Conservation (phyloP, 2,113 vertebrate species). For the Pithys albifrons region DNA sequence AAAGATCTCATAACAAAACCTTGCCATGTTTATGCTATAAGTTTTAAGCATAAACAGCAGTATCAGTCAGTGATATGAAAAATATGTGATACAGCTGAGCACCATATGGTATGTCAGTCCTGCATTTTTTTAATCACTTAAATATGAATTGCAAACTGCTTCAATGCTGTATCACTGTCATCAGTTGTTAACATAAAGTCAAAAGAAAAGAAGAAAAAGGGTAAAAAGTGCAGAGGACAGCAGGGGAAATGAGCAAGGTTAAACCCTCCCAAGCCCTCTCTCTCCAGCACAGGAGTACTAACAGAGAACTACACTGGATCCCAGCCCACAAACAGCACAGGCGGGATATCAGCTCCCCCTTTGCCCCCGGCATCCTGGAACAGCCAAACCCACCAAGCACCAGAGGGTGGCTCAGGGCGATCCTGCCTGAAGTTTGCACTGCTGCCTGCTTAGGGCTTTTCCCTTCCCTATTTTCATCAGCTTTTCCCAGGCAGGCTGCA, state of each 20-base stretch:
- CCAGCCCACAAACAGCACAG: not conserved
- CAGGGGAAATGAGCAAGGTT: not conserved
- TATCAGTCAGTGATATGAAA: not conserved
- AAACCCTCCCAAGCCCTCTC: not conserved
- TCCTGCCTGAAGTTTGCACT: not conserved
- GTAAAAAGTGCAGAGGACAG: not conserved
- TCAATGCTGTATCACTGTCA: not conserved
- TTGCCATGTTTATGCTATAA: not conserved
- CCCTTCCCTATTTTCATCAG: not conserved
- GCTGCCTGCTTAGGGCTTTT: not conserved
- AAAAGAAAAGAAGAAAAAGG: not conserved
- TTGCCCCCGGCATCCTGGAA: rapidly evolving
- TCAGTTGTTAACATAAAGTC: not conserved
- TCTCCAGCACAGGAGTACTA: not conserved
- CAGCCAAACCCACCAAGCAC: not conserved
- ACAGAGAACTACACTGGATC: not conserved
- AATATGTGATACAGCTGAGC: not conserved
- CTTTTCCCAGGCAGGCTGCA: not conserved
- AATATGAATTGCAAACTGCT: not conserved
- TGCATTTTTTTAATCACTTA: not conserved
- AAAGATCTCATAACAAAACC: not conserved
- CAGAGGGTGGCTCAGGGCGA: rapidly evolving
- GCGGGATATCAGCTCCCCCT: too few species aligned
- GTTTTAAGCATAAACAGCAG: not conserved
- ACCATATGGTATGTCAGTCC: not conserved